Base-by-base conservation (phyloP, 2,797 vertebrate genomes). In the Hemibagrus guttatus region DNA sequence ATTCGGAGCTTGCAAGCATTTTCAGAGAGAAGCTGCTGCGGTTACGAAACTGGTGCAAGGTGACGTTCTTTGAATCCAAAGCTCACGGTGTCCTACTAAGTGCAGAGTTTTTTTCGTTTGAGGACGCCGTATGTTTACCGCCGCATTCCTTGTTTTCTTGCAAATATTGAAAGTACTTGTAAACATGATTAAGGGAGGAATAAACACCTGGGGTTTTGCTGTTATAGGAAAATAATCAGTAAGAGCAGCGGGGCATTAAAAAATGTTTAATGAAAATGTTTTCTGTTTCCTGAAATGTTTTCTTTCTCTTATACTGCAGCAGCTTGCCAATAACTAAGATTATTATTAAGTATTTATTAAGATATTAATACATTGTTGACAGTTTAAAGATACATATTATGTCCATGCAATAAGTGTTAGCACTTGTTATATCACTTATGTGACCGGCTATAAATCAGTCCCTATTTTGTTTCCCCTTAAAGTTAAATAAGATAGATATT, bases 1-100 rank as follows among this genome's bases (percentile, higher is more conserved):
- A 86, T 31, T 76, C 74, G 12, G 35, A 76, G 84, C 63, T 78
- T 90, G 90, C 88, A 91, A 89, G 82, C 91, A 54, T 89, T 83
- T 90, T 83, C 1, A 86, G 87, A 89, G 83, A 90, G 80, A 87
- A 85, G 87, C 85, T 85, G 68, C 54, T 88, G 89, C 61, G 84
- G 85, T 85, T 85, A 59, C 69, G n/a, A 90, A 90, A 89, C 71
- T 84, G 66, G 81, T 89, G 75, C 76, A 84, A 63, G 7, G 59
- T 49, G 85, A 81, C 23, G 26, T 69, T 64, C 14, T 56, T 69
- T 56, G 8, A 87, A 69, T 89, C 87, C 85, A 75, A 84, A 21
- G 66, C 49, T 68, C 59, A 23, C 16, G 28, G 35, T 61, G 74
- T 59, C 78, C 88, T 88, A 89, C 86, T 68, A 89, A 86, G 42